phyloP scores from a whole-genome alignment of 2,888 invertebrate genomes.

The Noctua pronuba region DNA sequence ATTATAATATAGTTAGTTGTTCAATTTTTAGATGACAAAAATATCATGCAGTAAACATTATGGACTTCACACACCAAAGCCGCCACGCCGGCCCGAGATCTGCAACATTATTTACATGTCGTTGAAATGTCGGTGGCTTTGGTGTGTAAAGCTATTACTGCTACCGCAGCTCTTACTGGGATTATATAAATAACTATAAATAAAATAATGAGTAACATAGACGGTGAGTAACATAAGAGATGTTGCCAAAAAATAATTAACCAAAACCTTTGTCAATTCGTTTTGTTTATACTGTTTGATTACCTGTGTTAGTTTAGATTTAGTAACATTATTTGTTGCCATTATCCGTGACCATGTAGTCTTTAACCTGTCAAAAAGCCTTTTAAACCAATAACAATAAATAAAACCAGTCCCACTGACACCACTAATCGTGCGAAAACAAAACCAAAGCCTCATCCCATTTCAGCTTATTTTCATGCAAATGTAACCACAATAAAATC shows the following conservation, averaged over 20 bases:
- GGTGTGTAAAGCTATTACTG: too few species aligned
- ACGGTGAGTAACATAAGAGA: too few species aligned
- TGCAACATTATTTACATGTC: too few species aligned
- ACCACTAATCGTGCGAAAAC: conserved; percentile 43
- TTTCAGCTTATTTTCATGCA: conserved; percentile 75
- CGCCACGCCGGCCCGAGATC: too few species aligned
- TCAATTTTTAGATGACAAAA: not conserved
- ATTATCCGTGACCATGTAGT: not conserved
- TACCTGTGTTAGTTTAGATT: not conserved
- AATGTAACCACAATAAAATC: conserved; percentile 75
- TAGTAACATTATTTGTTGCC: not conserved
- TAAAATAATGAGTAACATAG: too few species aligned
- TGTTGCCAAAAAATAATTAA: too few species aligned
- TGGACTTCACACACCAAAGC: too few species aligned
- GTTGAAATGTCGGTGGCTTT: too few species aligned
- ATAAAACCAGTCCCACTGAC: not conserved
- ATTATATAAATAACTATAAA: too few species aligned
- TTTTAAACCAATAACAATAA: not conserved
- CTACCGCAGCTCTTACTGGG: too few species aligned
- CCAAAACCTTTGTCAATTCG: too few species aligned
- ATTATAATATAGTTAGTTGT: not conserved
- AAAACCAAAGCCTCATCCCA: conserved; percentile 29
- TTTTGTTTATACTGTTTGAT: too few species aligned
- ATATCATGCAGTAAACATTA: not conserved
- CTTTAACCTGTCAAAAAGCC: not conserved